A percentile compares a stretch with the other conserved stretches of the same genome.
Conservation (phyloP, 2,888 invertebrate genomes). For the Drosophila conformis region DNA sequence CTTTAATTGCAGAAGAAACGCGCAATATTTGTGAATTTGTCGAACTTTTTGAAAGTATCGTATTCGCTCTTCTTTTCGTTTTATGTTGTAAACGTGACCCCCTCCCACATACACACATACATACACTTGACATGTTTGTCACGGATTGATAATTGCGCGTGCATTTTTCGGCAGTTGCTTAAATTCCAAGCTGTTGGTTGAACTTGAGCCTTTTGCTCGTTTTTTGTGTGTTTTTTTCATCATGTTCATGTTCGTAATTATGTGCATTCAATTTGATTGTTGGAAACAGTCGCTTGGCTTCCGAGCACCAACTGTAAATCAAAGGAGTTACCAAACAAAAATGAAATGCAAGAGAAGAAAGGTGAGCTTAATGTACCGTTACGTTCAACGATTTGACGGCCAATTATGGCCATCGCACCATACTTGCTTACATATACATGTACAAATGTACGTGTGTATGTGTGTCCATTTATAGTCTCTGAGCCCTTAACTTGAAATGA, state of each 20-base stretch:
- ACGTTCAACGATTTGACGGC: constrained; percentile 28
- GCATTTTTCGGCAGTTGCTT: constrained; percentile 47
- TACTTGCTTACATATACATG: background rate
- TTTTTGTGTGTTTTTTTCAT: background rate
- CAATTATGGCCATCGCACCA: constrained; percentile 27
- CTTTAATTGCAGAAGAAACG: constrained; percentile 10
- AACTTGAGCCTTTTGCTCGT: constrained; percentile 31
- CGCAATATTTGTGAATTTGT: constrained; percentile 61
- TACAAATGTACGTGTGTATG: background rate
- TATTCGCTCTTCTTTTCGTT: constrained; percentile 37
- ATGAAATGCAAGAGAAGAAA: constrained; percentile 17
- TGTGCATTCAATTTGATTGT: constrained; percentile 17
- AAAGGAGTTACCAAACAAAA: constrained; percentile 27
- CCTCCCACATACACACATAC: background rate
- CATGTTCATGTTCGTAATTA: background rate
- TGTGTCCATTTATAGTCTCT: constrained; percentile 4
- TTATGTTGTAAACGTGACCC: constrained; percentile 38
- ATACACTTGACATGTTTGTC: constrained; percentile 1
- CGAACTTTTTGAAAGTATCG: constrained; percentile 41
- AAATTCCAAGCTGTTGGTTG: constrained; percentile 50
- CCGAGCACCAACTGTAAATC: constrained; percentile 14
- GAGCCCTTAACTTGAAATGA: constrained; percentile 45
- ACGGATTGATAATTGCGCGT: constrained; percentile 39
- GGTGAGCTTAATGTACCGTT: constrained; percentile 51
- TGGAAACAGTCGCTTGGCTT: background rate